These are phyloP conservation scores for Umimayanthus kanabou DNA, from an alignment of 92 coral and sea anemone species.

Conservation along the genomic window DNA sequence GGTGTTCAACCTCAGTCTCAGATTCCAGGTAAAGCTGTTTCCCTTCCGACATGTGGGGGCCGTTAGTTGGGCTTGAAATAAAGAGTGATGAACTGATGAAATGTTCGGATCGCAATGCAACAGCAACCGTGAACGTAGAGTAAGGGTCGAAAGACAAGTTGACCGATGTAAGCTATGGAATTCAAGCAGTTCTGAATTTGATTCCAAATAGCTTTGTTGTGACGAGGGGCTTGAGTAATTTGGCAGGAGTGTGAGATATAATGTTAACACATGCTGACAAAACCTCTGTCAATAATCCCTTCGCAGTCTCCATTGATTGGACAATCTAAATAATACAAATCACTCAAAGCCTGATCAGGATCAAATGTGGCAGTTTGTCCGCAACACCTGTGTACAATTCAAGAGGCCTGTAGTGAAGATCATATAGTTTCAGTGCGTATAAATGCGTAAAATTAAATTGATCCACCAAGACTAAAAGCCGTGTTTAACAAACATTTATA, in stretches of 20 bases:
- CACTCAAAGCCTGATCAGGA: neutral
- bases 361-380: neutral
- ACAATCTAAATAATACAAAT: neutral
- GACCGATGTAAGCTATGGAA: neutral
- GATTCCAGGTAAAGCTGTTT: neutral
- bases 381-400: too few relatives aligned
- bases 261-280: slow-evolving; percentile 7
- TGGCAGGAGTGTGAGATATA: neutral
- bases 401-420: too few relatives aligned
- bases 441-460: too few relatives aligned
- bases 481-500: neutral
- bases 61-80: neutral
- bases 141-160: neutral
- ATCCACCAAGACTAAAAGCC: neutral
- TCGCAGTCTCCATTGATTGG: slow-evolving; percentile 1
- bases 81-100: slow-evolving; percentile 15
- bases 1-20: neutral
- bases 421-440: neutral
- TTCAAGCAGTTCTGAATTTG: neutral
- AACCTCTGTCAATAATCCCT: neutral
- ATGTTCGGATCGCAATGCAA: neutral
- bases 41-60: slow-evolving; percentile 11
- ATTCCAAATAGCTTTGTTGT: neutral
- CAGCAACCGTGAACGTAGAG: neutral
- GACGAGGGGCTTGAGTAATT: neutral